phyloP scores from a whole-genome alignment of 2,113 vertebrate genomes.

The Rhagologus leucostigma region DNA sequence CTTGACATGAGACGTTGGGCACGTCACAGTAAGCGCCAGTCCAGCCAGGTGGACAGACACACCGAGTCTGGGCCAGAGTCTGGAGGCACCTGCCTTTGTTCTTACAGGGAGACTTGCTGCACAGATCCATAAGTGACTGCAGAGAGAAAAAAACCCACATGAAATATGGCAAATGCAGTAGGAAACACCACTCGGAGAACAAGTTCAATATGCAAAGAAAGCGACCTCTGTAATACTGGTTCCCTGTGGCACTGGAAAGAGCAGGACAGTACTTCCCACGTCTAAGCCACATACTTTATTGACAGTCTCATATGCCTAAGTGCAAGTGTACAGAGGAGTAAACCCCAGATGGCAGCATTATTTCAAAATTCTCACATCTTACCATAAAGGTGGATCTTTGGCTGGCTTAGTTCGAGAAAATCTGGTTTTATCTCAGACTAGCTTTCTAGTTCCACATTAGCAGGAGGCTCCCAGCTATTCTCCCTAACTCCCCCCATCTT shows the following conservation, averaged over 20 bases:
- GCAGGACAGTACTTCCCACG: not conserved
- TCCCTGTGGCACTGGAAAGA: not conserved
- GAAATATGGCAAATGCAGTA: not conserved
- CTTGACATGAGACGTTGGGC: slow-evolving; percentile 83
- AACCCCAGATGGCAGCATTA: not conserved
- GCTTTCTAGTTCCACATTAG: not conserved
- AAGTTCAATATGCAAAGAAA: not conserved
- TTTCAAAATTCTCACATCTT: not conserved
- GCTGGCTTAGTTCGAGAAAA: not conserved
- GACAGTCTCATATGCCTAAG: not conserved
- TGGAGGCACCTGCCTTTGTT: slow-evolving; percentile 86
- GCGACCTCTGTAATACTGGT: not conserved
- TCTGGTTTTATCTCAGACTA: not conserved
- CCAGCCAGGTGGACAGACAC: slow-evolving; percentile 80
- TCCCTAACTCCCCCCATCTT: not conserved
- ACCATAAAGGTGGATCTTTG: not conserved
- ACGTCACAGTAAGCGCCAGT: slow-evolving; percentile 89
- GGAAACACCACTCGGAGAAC: not conserved
- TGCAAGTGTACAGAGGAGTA: not conserved
- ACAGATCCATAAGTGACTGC: slow-evolving; percentile 83
- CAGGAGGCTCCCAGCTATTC: not conserved
- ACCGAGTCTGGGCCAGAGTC: slow-evolving; percentile 76
- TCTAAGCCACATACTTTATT: not conserved
- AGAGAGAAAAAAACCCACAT: not conserved
- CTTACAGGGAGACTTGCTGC: slow-evolving; percentile 81